phyloP scores from a whole-genome alignment of 2,888 invertebrate species.

The Torymus texanus region DNA sequence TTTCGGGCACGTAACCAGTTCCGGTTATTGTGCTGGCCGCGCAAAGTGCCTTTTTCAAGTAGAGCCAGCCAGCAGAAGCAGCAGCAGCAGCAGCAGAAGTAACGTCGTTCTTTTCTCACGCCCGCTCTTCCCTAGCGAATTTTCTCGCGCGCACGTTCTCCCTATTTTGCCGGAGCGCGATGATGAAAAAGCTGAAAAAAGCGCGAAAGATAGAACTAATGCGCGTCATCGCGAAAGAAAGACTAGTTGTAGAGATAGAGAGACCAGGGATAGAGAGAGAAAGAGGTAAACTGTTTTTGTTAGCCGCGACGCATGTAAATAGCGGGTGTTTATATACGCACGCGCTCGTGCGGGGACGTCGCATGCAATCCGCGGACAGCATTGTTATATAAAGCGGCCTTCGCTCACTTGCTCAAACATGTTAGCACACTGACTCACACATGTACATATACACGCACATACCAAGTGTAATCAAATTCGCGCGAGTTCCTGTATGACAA shows the following conservation, averaged over 20 bases:
- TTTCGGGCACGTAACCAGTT: slow-evolving; percentile 73
- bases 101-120: background rate
- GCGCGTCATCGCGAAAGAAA: no score
- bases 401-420: slow-evolving; percentile 20
- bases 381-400: slow-evolving; percentile 31
- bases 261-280: background rate
- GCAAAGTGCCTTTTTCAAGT: slow-evolving; percentile 72
- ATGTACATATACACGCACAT: background rate
- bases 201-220: slow-evolving; percentile 17
- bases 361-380: slow-evolving; percentile 19
- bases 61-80: slow-evolving; percentile 60
- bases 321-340: background rate
- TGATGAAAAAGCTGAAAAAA: slow-evolving; percentile 68
- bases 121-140: slow-evolving; percentile 5
- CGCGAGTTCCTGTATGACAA: slow-evolving; percentile 46
- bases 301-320: slow-evolving; percentile 5
- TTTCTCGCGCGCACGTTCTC: slow-evolving; percentile 55
- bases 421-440: no score
- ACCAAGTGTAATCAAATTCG: slow-evolving; percentile 63
- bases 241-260: no score
- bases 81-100: slow-evolving; percentile 25
- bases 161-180: slow-evolving; percentile 62
- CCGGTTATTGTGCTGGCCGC: slow-evolving; percentile 72
- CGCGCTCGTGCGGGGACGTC: slow-evolving; percentile 15
- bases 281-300: slow-evolving; percentile 14